Evolutionary conservation across 2,113 vertebrate species (phyloP).

Genomic region (Epinephelus cyanopodus): DNA sequence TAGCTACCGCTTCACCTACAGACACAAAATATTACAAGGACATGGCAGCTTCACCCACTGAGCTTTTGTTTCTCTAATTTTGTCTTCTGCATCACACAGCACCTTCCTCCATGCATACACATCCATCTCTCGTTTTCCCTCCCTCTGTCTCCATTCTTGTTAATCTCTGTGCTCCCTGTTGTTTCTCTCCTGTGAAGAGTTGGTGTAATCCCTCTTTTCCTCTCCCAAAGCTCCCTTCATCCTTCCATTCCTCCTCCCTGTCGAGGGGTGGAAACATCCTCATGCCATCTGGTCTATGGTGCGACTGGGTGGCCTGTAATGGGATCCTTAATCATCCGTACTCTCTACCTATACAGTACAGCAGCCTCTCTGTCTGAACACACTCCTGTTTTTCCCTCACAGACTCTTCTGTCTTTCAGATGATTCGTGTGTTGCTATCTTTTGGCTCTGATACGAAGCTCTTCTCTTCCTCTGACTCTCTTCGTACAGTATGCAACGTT

Average conservation of each 20-base stretch:
- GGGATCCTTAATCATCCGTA: constrained; percentile 55
- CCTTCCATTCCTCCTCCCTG: constrained; percentile 1
- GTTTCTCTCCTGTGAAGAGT: constrained; percentile 39
- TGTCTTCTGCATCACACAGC: not conserved
- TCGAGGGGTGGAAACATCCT: constrained; percentile 19
- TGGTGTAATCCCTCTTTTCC: constrained; percentile 45
- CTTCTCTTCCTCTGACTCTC: not conserved
- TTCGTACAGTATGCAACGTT: not conserved
- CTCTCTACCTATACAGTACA: not conserved
- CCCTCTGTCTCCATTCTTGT: not conserved
- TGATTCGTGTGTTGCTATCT: not conserved
- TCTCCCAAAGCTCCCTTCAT: constrained; percentile 24
- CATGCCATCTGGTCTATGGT: constrained; percentile 56
- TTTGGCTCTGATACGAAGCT: not conserved
- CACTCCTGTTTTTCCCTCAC: not conserved
- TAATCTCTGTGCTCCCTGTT: constrained; percentile 29
- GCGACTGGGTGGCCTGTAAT: constrained; percentile 42
- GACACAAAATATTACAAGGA: not conserved
- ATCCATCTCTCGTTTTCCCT: not conserved
- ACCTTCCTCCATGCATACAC: not conserved
- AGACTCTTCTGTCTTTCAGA: not conserved
- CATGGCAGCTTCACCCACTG: not conserved
- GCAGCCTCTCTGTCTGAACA: not conserved
- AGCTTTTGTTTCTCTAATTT: not conserved
- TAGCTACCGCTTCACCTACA: no score